Conservation (phyloP, 2,797 vertebrate genomes). For the Glossophaga mutica region DNA sequence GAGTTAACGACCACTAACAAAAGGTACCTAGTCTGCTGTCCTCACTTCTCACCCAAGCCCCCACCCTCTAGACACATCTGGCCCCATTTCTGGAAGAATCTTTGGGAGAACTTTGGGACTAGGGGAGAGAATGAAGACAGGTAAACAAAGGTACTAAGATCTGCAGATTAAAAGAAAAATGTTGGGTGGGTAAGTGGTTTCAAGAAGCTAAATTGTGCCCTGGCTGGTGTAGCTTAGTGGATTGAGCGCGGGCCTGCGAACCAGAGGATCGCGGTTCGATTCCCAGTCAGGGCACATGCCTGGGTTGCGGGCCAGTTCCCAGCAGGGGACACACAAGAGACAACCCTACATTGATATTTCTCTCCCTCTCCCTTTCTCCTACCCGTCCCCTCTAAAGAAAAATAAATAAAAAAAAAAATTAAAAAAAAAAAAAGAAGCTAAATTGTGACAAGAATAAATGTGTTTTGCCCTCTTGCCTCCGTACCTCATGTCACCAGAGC, state of each 20-base stretch:
- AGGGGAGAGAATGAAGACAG: slow-evolving; percentile 17
- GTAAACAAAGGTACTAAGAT: not conserved
- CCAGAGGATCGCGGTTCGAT: too few relatives aligned
- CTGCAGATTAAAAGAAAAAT: not conserved
- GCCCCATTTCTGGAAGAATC: not conserved
- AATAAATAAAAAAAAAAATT: too few relatives aligned
- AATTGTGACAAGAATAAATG: slow-evolving; percentile 59
- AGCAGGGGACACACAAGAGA: too few relatives aligned
- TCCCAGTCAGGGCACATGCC: too few relatives aligned
- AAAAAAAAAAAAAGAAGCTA: too few relatives aligned
- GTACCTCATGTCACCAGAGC: slow-evolving; percentile 34
- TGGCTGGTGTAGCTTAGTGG: too few relatives aligned
- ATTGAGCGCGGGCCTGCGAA: too few relatives aligned
- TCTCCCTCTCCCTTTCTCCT: too few relatives aligned
- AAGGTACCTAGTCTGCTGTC: not conserved
- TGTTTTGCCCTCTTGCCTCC: slow-evolving; percentile 21
- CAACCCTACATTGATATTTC: too few relatives aligned
- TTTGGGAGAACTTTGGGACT: not conserved
- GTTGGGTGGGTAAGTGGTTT: not conserved
- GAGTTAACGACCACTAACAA: not conserved
- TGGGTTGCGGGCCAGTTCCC: too few relatives aligned
- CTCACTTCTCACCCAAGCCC: not conserved
- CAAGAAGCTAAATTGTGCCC: slow-evolving; percentile 42
- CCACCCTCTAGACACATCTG: not conserved
- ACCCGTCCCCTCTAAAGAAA: too few relatives aligned